phyloP scores from a whole-genome alignment of 2,888 invertebrate genomes.

The Hedychridium roseum region DNA sequence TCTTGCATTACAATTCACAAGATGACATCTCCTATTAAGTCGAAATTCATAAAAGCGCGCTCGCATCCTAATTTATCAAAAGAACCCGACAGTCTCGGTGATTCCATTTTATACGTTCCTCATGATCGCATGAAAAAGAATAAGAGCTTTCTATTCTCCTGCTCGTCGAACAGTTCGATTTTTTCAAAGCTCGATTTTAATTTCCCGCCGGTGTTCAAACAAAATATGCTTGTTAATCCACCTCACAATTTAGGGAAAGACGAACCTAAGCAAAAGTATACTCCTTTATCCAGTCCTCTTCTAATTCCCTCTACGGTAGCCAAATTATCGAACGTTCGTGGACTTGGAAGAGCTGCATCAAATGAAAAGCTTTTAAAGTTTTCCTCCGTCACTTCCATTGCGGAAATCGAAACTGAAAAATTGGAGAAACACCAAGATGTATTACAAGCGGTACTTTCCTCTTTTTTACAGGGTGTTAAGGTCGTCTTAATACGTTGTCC shows the following conservation, averaged over 20 bases:
- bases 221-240: conserved; percentile 40
- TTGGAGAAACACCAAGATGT: conserved; percentile 36
- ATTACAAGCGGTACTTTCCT: conserved; percentile 48
- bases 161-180: conserved; percentile 36
- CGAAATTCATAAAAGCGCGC: conserved; percentile 37
- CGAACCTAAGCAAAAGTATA: conserved; percentile 41
- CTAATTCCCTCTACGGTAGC: conserved; percentile 45
- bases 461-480: conserved; percentile 14
- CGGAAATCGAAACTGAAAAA: conserved; percentile 25
- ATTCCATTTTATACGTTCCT: conserved; percentile 22
- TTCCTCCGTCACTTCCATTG: conserved; percentile 14
- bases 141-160: conserved; percentile 28
- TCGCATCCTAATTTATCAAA: conserved; percentile 47
- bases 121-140: conserved; percentile 8
- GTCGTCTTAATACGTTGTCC: no score
- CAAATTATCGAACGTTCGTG: conserved; percentile 32
- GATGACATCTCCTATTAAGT: conserved; percentile 28
- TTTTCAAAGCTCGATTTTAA: conserved; percentile 49
- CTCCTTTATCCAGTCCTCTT: conserved; percentile 43
- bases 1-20: conserved; percentile 44
- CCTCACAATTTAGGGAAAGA: conserved; percentile 23
- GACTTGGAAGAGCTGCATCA: conserved; percentile 13
- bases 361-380: conserved; percentile 19
- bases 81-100: conserved; percentile 26
- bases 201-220: conserved; percentile 47